Conservation (phyloP, 2,888 invertebrate species). For the Acrobasis consociella region DNA sequence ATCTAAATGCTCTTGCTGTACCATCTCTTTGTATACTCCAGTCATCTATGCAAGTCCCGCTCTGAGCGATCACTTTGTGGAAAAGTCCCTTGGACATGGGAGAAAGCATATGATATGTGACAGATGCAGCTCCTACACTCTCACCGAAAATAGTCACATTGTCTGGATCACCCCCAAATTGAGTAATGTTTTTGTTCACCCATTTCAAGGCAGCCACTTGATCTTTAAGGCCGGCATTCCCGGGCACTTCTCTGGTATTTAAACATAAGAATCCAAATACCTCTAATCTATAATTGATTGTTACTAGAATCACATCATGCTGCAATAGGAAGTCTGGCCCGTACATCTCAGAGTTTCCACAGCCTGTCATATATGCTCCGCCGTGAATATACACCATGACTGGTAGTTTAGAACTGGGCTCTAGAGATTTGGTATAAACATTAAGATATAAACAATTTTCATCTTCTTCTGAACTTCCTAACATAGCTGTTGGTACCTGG, state of each 20-base stretch:
- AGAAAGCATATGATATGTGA: slow-evolving; percentile 57
- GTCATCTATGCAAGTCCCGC: slow-evolving; percentile 48
- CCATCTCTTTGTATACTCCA: slow-evolving; percentile 37
- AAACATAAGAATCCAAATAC: slow-evolving; percentile 53
- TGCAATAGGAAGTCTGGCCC: slow-evolving; percentile 59
- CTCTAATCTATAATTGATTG: slow-evolving; percentile 64
- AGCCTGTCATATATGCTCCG: slow-evolving; percentile 55
- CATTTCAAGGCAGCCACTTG: slow-evolving; percentile 54
- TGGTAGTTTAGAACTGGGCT: slow-evolving; percentile 43
- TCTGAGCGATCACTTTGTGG: slow-evolving; percentile 55
- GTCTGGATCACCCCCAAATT: slow-evolving; percentile 53
- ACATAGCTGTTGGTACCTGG: slow-evolving; percentile 39
- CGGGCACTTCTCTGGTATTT: slow-evolving; percentile 53
- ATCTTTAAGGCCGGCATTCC: slow-evolving; percentile 61
- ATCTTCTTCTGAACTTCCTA: slow-evolving; percentile 45
- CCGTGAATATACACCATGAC: slow-evolving; percentile 68
- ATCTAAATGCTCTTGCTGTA: slow-evolving; percentile 37
- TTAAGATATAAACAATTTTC: slow-evolving; percentile 60
- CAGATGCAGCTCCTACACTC: slow-evolving; percentile 57
- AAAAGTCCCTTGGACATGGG: slow-evolving; percentile 58
- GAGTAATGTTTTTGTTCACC: slow-evolving; percentile 47
- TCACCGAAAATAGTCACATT: slow-evolving; percentile 60
- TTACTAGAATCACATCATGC: slow-evolving; percentile 63
- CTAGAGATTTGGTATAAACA: slow-evolving; percentile 48
- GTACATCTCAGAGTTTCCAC: slow-evolving; percentile 45